Conservation (phyloP, 2,888 invertebrate species). For the Agelastica alni region DNA sequence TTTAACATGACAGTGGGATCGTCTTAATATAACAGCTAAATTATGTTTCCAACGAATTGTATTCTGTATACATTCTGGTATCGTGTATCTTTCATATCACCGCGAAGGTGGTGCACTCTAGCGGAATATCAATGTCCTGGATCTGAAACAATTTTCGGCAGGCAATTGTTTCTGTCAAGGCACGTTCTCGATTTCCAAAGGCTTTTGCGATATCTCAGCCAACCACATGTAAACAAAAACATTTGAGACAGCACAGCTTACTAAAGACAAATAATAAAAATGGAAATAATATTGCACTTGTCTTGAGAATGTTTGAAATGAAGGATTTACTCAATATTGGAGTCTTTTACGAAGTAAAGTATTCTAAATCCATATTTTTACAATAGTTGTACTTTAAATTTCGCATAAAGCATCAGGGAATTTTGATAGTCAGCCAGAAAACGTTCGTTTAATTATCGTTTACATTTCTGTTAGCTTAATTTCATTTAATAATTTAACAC, state of each 20-base stretch:
- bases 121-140: conserved; percentile 28
- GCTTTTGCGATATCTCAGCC: conserved; percentile 17
- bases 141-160: conserved; percentile 27
- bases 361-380: too few species aligned
- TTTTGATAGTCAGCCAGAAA: too few species aligned
- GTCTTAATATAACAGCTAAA: neutral
- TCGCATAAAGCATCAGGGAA: too few species aligned
- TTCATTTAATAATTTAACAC: too few species aligned
- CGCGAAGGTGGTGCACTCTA: conserved; percentile 13
- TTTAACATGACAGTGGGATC: too few species aligned
- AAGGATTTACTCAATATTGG: too few species aligned
- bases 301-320: too few species aligned
- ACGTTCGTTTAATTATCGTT: too few species aligned
- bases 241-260: conserved; percentile 1
- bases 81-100: conserved; percentile 5
- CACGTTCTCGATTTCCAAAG: conserved; percentile 18
- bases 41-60: neutral
- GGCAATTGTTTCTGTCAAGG: conserved; percentile 27
- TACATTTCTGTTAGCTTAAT: too few species aligned
- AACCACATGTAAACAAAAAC: conserved; percentile 19
- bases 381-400: too few species aligned
- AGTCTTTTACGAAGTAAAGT: too few species aligned
- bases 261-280: conserved; percentile 4
- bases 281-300: conserved; percentile 5
- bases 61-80: neutral